Base-by-base conservation (phyloP, 2,797 vertebrate species). In the Rousettus madagascariensis region DNA sequence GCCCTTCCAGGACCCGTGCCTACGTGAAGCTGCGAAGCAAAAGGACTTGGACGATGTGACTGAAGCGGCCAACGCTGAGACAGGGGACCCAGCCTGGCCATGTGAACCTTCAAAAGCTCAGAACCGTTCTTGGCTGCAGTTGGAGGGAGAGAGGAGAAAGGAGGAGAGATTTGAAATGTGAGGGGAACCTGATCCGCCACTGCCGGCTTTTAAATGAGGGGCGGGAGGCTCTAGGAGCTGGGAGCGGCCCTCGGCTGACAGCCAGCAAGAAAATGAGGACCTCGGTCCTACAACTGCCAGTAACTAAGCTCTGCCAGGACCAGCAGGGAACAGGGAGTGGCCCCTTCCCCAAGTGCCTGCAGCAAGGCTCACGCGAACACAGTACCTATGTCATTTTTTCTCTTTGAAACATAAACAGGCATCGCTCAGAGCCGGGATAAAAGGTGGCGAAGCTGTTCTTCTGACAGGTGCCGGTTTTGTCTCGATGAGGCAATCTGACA, bases 111-210 rank as follows among this genome's bases (percentile, higher is more conserved):
- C 16, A n/a, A 75, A 80, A 59, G 30, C 13, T 11, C 59, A 61
- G 38, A 66, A 4, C n/a, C 36, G 43, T 51, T 41, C 77, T 33
- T 26, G 61, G 43, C 69, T 55, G 6, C 22, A 79, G 57, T 78
- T 38, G 38, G 26, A 71, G 19, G 15, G 24, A 66, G 78, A 74
- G 33, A 33, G 7, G 3, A 55, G 26, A 41, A 5, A 63, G 49
- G 0, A 57, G 30, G n/a, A 68, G 20, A 65, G 20, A 33, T 6
- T 0, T 24, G 36, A 86, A 86, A 51, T 33, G 49, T 0, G 5
- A 49, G 41, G 65, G 20, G 22, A 41, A 7, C 46, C 19, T 8
- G 1, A 17, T 19, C 38, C 2, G 10, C 24, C 8, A 46, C 2
- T 12, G 33, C 20, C 55, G 30, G 55, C 78, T 33, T 8, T 11